Base-by-base conservation (phyloP, 2,797 vertebrate genomes). In the Arrhamphus sclerolepis region DNA sequence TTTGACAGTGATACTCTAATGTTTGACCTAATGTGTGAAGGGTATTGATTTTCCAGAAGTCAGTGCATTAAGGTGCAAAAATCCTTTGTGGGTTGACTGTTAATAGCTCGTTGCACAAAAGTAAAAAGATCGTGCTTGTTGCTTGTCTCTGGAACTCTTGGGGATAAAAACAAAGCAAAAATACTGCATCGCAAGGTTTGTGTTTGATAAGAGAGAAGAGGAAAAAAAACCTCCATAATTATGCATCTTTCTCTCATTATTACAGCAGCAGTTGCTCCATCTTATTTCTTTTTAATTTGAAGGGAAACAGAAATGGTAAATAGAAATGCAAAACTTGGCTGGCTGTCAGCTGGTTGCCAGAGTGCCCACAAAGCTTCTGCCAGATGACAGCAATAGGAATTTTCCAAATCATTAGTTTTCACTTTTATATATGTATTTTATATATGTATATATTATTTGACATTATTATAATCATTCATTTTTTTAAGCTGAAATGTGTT, bases 1-100 rank as follows among this genome's bases (percentile, higher is more conserved):
- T 68, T 66, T 84, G 62, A 80, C 59, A 70, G 60, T 48, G 62
- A 72, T 64, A 64, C 67, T 65, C 47, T 62, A 57, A 38, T 65
- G 70, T 68, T 65, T 78, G 71, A 81, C 72, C 64, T 62, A 59
- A 77, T 73, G 51, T 55, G 71, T 77, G 62, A 74, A 60, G 51
- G 41, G 38, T 75, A 87, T 86, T 75, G 79, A 82, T 81, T 86
- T 69, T 21, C 44, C 77, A 54, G 48, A 55, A 60, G 55, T 28
- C 46, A 56, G 57, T 66, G 55, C 39, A 75, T 59, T 49, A 53
- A 78, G 60, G 73, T 66, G 43, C 67, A 72, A 49, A 65, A 69
- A 69, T 31, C 70, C 70, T 53, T 48, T 62, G 66, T 66, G 62
- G 69, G 73, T 47, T 26, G n/a, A 72, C 56, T 51, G 59, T 69